Evolutionary conservation across 64 coral and sea anemone species (phyloP).

Genomic region (Acropora yongei): DNA sequence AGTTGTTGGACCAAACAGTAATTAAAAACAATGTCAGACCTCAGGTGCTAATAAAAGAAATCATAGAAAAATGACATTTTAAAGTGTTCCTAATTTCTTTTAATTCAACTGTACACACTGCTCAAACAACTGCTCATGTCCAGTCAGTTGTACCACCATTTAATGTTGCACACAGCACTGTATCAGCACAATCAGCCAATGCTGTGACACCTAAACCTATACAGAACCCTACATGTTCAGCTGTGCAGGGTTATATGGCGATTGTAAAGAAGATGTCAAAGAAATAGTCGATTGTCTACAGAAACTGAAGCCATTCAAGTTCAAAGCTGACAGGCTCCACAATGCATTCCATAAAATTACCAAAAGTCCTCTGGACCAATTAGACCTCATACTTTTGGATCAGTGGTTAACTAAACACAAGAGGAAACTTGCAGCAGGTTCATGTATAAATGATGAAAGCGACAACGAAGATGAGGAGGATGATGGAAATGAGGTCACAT

Average conservation of each 20-base stretch:
- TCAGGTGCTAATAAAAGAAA: too few relatives aligned
- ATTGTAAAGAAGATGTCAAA: constrained; percentile 1
- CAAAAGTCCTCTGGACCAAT: constrained; percentile 41
- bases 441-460: neutral
- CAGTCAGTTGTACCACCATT: too few relatives aligned
- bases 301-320: constrained; percentile 42
- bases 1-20: too few relatives aligned
- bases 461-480: neutral
- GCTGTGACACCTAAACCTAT: too few relatives aligned
- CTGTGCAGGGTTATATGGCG: neutral
- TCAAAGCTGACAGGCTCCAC: constrained; percentile 30
- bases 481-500: neutral
- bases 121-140: too few relatives aligned
- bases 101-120: too few relatives aligned
- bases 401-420: neutral
- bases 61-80: too few relatives aligned
- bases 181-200: too few relatives aligned
- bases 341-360: constrained; percentile 26
- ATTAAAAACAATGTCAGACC: too few relatives aligned
- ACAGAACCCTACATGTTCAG: too few relatives aligned
- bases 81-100: too few relatives aligned
- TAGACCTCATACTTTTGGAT: constrained; percentile 21
- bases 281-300: constrained; percentile 17
- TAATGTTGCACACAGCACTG: too few relatives aligned
- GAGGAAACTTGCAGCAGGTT: neutral